phyloP scores from a whole-genome alignment of 1,140 invertebrate genomes.

The Acromyrmex echinatior region DNA sequence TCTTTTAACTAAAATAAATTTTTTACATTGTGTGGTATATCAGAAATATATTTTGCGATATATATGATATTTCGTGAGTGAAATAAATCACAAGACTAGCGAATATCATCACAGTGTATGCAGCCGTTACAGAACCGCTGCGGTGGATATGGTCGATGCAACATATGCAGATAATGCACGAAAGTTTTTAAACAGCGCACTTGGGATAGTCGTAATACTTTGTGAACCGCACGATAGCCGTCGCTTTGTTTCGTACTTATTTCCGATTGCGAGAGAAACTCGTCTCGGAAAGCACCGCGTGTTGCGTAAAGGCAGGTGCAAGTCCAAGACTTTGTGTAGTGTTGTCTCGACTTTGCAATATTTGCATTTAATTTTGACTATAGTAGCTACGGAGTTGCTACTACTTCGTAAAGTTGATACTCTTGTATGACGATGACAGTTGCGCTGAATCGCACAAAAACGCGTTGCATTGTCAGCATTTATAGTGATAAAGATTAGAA shows the following conservation, averaged over 20 bases:
- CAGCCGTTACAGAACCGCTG: slow-evolving; percentile 26
- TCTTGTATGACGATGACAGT: slow-evolving; percentile 6
- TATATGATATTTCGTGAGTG: background rate
- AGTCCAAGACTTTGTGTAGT: slow-evolving; percentile 32
- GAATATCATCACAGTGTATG: slow-evolving; percentile 14
- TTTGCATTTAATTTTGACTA: slow-evolving; percentile 44
- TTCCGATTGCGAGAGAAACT: slow-evolving; percentile 43
- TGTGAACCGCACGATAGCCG: slow-evolving; percentile 37
- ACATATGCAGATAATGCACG: slow-evolving; percentile 44
- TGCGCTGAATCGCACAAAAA: background rate
- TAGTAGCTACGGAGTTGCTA: slow-evolving; percentile 8
- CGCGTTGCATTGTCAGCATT: background rate
- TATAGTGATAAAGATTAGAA: background rate
- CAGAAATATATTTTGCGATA: background rate
- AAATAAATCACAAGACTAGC: slow-evolving; percentile 37
- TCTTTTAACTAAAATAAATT: background rate
- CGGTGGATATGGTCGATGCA: slow-evolving; percentile 17
- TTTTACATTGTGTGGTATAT: background rate
- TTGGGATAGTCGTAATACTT: slow-evolving; percentile 38
- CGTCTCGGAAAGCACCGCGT: slow-evolving; percentile 16
- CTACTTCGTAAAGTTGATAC: slow-evolving; percentile 17
- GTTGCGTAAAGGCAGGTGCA: slow-evolving; percentile 29
- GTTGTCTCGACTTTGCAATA: slow-evolving; percentile 28
- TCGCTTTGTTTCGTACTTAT: slow-evolving; percentile 47
- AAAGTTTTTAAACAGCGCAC: slow-evolving; percentile 48